Evolutionary conservation across 2,888 invertebrate genomes (phyloP).

Genomic region (Vanessa cardui): DNA sequence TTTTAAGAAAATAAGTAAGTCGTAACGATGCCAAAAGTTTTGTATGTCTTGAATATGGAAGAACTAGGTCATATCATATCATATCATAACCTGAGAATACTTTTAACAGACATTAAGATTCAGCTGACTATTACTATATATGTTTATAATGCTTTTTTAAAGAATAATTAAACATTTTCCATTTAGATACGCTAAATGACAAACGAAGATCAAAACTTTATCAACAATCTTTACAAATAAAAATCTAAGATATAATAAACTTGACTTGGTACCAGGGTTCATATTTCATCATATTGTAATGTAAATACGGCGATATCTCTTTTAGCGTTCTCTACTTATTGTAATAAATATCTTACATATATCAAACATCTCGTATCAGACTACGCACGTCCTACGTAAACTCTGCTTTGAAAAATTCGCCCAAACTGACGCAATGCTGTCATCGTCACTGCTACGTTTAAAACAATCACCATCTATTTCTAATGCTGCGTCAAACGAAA

Average conservation of each 20-base stretch:
- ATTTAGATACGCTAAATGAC: no score
- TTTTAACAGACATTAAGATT: conserved; percentile 13
- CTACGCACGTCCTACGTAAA: conserved; percentile 15
- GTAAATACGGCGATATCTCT: no score
- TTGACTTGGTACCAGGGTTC: no score
- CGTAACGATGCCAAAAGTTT: no score
- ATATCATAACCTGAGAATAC: background rate
- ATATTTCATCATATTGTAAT: no score
- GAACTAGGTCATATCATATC: background rate
- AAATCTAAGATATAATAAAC: no score
- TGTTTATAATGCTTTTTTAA: background rate
- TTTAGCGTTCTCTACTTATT: background rate
- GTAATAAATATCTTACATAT: background rate
- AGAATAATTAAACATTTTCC: background rate
- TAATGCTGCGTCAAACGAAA: conserved; percentile 7
- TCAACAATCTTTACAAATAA: no score
- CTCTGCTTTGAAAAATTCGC: conserved; percentile 5
- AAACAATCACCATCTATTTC: conserved; percentile 13
- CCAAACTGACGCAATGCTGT: conserved; percentile 14
- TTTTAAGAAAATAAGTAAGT: no score
- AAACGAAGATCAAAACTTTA: no score
- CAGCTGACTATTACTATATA: no score
- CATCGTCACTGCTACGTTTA: conserved; percentile 27
- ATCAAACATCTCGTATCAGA: background rate
- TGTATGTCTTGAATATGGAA: no score